phyloP scores from a whole-genome alignment of 2,113 vertebrate species.

The Datnioides undecimradiatus region DNA sequence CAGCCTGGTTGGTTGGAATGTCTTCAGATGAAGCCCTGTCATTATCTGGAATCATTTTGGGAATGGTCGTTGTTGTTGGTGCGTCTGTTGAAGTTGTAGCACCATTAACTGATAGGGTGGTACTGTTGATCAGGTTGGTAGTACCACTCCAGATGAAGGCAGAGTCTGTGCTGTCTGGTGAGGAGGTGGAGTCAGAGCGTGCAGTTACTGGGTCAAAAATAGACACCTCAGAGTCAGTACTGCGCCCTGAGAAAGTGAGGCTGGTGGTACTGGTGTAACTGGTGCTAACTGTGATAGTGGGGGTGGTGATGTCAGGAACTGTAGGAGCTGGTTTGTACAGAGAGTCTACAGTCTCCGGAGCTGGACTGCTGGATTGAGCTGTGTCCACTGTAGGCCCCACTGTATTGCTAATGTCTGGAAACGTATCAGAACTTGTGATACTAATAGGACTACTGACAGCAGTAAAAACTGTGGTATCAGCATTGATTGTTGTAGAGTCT shows the following conservation, averaged over 20 bases:
- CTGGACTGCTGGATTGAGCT: constrained; percentile 14
- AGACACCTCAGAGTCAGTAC: constrained; percentile 49
- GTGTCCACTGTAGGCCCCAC: background rate
- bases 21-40: constrained; percentile 22
- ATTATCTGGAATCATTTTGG: constrained; percentile 1
- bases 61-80: constrained; percentile 1
- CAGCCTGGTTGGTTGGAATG: constrained; percentile 19
- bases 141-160: constrained; percentile 13
- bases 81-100: constrained; percentile 12
- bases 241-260: background rate
- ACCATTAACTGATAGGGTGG: constrained; percentile 15
- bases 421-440: background rate
- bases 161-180: constrained; percentile 50
- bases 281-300: constrained; percentile 12
- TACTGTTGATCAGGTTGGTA: constrained; percentile 13
- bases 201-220: constrained; percentile 55
- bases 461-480: constrained; percentile 13
- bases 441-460: constrained; percentile 21
- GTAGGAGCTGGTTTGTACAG: background rate
- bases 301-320: constrained; percentile 1
- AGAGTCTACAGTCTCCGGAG: constrained; percentile 22
- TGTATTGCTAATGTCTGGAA: constrained; percentile 26
- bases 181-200: constrained; percentile 37
- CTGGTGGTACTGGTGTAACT: constrained; percentile 13
- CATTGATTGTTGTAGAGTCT: background rate